Conservation (phyloP, 2,113 vertebrate genomes). For the Brachypteracias leptosomus region DNA sequence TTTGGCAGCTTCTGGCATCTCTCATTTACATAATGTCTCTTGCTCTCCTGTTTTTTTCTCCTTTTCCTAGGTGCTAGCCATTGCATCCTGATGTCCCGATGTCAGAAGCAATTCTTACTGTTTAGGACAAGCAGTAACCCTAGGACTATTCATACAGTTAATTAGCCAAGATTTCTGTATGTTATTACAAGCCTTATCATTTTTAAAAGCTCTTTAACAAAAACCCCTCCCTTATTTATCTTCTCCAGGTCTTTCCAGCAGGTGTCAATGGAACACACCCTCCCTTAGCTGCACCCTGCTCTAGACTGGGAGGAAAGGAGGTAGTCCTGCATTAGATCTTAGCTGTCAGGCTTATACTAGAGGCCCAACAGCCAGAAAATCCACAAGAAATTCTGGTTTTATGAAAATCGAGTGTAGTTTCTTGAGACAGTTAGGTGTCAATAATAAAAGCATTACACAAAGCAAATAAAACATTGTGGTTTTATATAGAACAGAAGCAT, state of each 20-base stretch:
- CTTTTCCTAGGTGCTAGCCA: not conserved
- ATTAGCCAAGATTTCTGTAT: not conserved
- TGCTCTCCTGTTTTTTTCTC: not conserved
- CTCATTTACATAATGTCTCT: not conserved
- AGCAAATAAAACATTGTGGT: not conserved
- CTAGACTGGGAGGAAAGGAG: not conserved
- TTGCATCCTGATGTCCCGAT: not conserved
- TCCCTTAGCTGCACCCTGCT: not conserved
- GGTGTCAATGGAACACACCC: not conserved
- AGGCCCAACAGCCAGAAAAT: not conserved
- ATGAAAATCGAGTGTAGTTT: not conserved
- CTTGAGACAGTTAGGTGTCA: not conserved
- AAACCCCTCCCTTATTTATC: not conserved
- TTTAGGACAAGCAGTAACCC: not conserved
- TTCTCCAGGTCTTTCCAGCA: not conserved
- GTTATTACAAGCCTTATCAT: not conserved
- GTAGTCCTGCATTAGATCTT: not conserved
- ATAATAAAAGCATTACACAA: not conserved
- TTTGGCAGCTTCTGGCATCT: not conserved
- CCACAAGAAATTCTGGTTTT: not conserved
- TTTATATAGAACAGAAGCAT: not conserved
- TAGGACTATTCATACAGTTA: not conserved
- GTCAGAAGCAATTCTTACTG: not conserved
- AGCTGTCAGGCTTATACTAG: not conserved
- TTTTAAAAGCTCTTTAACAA: not conserved